phyloP scores from a whole-genome alignment of 1,140 invertebrate genomes.

The Plodia interpunctella region DNA sequence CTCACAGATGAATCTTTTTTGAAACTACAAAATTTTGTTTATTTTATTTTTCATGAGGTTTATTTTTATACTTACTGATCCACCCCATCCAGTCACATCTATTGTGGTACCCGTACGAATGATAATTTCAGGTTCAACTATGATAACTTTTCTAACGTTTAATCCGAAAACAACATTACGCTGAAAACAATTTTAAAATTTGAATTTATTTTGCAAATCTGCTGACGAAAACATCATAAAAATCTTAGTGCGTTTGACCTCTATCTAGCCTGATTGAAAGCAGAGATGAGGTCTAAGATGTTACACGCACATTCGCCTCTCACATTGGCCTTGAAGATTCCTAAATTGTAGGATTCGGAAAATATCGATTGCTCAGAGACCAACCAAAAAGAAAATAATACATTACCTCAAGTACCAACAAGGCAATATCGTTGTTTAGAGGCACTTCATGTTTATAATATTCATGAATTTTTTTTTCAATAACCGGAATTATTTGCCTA shows the following conservation, averaged over 20 bases:
- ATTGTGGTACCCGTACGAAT: constrained; percentile 24
- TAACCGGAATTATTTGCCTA: constrained; percentile 44
- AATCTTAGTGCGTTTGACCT: no score
- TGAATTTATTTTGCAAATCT: background rate
- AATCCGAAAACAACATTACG: constrained; percentile 35
- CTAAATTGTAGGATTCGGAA: no score
- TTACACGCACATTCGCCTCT: no score
- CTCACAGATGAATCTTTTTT: no score
- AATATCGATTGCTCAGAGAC: no score
- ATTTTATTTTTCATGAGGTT: no score
- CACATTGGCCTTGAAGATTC: no score
- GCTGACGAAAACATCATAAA: no score
- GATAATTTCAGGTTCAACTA: constrained; percentile 36
- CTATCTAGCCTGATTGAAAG: no score
- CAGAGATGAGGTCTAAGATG: no score
- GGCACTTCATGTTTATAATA: constrained; percentile 36
- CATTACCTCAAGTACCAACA: constrained; percentile 42
- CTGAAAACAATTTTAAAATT: constrained; percentile 26
- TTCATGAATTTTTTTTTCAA: constrained; percentile 48
- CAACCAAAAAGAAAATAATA: no score
- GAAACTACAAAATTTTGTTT: no score
- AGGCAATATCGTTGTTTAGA: constrained; percentile 50
- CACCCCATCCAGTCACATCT: constrained; percentile 43
- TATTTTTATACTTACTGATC: constrained; percentile 8
- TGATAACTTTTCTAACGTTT: constrained; percentile 30